Conservation (phyloP, 2,888 invertebrate species). For the Poecilus cupreus region DNA sequence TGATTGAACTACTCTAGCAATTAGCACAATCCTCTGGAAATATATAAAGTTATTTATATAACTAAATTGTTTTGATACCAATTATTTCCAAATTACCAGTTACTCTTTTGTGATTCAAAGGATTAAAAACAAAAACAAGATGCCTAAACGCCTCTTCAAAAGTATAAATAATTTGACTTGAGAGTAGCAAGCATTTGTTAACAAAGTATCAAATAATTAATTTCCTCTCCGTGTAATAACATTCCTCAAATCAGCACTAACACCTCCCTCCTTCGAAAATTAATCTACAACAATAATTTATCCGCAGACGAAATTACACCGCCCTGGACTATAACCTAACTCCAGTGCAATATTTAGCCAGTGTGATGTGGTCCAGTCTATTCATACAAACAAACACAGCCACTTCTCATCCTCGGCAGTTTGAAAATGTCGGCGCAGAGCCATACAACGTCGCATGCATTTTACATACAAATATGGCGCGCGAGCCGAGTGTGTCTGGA, state of each 20-base stretch:
- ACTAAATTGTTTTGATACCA: too few species aligned
- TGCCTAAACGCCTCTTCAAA: too few species aligned
- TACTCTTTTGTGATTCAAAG: too few species aligned
- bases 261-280: background rate
- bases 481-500: conserved; percentile 36
- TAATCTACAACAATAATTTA: background rate
- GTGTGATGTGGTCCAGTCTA: background rate
- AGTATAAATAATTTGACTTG: too few species aligned
- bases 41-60: too few species aligned
- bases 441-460: conserved; percentile 17
- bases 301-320: background rate
- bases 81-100: too few species aligned
- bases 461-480: conserved; percentile 49
- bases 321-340: background rate
- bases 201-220: too few species aligned
- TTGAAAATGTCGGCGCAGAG: conserved; percentile 7
- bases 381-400: background rate
- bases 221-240: background rate
- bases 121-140: too few species aligned
- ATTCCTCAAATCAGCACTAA: background rate
- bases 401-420: background rate
- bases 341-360: conserved; percentile 22
- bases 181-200: too few species aligned
- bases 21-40: too few species aligned
- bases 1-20: too few species aligned